Evolutionary conservation across 2,113 vertebrate genomes (phyloP), one percentile per base, ranked within the genome.

Genomic region (Canis aureus): DNA sequence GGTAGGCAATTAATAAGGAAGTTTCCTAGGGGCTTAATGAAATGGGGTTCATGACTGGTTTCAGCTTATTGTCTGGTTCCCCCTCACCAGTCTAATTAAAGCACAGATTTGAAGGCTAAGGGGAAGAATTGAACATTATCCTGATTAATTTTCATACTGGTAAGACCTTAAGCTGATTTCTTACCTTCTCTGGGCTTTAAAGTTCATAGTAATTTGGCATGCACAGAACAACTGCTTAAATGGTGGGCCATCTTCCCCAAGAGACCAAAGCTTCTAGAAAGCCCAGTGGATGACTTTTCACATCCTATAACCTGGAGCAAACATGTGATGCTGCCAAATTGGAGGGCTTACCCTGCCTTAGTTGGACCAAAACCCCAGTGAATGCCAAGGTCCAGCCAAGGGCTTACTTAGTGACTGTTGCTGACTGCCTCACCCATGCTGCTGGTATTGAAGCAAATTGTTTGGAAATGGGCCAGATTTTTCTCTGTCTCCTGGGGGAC

Each of bases 151-250:
- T 96, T 95, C 29, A 67, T 93, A 55, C 79, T 97, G 38, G 12
- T 78, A 95, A 96, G 83, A 84, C 15, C 80, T 93, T 85, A 84
- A 85, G 78, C 55, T 62, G 38, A 95, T 95, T 96, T 85, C 20
- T 97, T 82, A 38, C 43, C 81, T 91, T 95, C 49, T 95, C 81
- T 97, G 64, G 53, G 49, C 51, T 89, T 89, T 81, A 89, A 78
- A 71, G 32, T 81, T 27, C 32, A 57, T 27, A 55, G 29, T 43
- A 89, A 62, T 59, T 62, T 74, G 74, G 12, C 35, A 88, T 7
- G 12, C 4, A 66, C 27, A 64, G 29, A 91, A 80, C 25, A 64
- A 57, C 38, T 89, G 25, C 43, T 55, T 91, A 69, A 78, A 73
- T 23, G 23, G 20, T 22, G 53, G 74, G 29, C 10, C 27, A 79